Conservation (phyloP, 2,113 vertebrate genomes). For the Miniopterus natalensis region DNA sequence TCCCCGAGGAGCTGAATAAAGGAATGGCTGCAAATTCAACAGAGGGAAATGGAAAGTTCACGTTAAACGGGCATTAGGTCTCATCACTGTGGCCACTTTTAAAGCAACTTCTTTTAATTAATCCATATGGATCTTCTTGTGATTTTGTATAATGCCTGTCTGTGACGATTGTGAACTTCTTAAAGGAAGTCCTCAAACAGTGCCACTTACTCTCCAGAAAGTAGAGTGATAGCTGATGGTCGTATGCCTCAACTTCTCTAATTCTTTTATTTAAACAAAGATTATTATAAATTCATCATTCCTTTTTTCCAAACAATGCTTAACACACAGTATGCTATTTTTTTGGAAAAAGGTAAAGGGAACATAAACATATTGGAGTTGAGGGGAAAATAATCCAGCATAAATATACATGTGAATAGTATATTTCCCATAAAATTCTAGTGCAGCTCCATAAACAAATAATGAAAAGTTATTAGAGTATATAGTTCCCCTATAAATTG, state of each 20-base stretch:
- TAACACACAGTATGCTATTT: neutral
- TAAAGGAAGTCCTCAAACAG: slow-evolving; percentile 15
- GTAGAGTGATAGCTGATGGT: neutral
- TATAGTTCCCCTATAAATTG: neutral
- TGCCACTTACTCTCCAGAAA: neutral
- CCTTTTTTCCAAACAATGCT: neutral
- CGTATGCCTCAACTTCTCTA: neutral
- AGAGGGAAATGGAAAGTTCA: neutral
- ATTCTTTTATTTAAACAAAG: slow-evolving; percentile 31
- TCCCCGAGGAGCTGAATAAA: neutral
- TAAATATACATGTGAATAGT: neutral
- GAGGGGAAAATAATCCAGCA: neutral
- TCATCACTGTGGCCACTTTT: slow-evolving; percentile 20
- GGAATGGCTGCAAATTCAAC: neutral
- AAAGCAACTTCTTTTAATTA: slow-evolving; percentile 36
- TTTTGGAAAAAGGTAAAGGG: neutral
- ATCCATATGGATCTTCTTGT: slow-evolving; percentile 32
- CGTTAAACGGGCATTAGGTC: neutral
- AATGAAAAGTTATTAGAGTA: neutral
- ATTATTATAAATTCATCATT: neutral
- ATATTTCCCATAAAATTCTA: neutral
- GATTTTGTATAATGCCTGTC: slow-evolving; percentile 16
- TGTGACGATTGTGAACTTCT: neutral
- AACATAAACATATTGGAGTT: neutral
- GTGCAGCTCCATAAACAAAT: neutral